Evolutionary conservation across 2,888 invertebrate species (phyloP), one percentile per base, ranked within the genome.

Genomic region (Cerastis rubricosa): DNA sequence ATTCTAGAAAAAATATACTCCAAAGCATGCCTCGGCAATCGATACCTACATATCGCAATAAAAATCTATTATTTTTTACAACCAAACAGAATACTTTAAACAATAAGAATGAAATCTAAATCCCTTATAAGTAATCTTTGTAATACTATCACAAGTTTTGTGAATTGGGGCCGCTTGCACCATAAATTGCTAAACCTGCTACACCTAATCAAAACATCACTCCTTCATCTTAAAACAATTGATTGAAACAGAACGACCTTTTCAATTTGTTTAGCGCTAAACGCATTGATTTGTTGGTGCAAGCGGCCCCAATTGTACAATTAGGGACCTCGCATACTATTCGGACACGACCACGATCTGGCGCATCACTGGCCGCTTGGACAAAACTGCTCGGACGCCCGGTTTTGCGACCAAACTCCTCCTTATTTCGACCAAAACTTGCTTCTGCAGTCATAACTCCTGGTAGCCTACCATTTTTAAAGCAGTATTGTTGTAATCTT

Each of bases 31-130:
- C 49, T 25, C 47, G 45, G 35, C 19, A 63, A 51, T 29, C 1
- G 59, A 61, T 19, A 61, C 9, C 29, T 61, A 35, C 59, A 19
- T 7, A 11, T 2, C n/a, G 49, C 0, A 54, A 14, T 6, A 17
- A 25, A 40, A 17, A n/a, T 25, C 17, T 78, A 76, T 76, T 78
- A 80, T 80, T 84, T 83, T 87, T 87, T 89, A 88, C 89, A 88
- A 88, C 83, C 85, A 80, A 81, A 82, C 83, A 77, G 83, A 84
- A 63, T n/a, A 85, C 74, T 80, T 78, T 81, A 71, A 83, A 82
- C 79, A 81, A 75, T 86, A 86, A 79, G 80, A 79, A 83, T 80
- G 51, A 88, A 88, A 73, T 82, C 71, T 86, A 73, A 80, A 78
- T 85, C 63, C 76, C 66, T 82, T n/a, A 47, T 72, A 54, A 45